These are phyloP conservation scores for Otus sunia DNA, from an alignment of 2,113 vertebrate genomes.

Conservation along the genomic window DNA sequence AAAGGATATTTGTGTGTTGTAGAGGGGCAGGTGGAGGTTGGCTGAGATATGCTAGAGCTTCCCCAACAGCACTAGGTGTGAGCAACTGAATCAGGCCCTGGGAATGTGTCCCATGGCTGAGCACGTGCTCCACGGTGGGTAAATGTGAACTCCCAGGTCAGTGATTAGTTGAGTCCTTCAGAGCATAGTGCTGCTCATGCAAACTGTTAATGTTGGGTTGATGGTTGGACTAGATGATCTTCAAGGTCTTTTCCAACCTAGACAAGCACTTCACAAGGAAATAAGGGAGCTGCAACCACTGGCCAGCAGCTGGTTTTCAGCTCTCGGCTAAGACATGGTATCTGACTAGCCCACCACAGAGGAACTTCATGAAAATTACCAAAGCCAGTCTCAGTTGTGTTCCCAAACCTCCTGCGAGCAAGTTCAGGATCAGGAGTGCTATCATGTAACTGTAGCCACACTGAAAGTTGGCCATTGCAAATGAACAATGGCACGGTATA, in stretches of 20 bases:
- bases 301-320: neutral
- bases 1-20: neutral
- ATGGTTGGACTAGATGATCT: no score
- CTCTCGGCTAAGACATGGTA: neutral
- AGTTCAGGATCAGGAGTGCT: neutral
- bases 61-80: neutral
- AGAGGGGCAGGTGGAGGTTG: neutral
- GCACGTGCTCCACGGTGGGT: neutral
- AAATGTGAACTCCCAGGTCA: neutral
- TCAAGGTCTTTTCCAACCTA: no score
- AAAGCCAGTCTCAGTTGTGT: neutral
- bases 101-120: neutral
- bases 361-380: neutral
- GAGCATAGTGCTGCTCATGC: neutral
- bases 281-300: neutral
- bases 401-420: neutral
- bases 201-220: no score
- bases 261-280: neutral
- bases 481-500: neutral
- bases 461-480: neutral
- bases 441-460: neutral
- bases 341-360: neutral
- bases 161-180: neutral
- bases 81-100: neutral
- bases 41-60: neutral